Conservation (phyloP, 2,113 vertebrate genomes). For the Odobenus rosmarus region DNA sequence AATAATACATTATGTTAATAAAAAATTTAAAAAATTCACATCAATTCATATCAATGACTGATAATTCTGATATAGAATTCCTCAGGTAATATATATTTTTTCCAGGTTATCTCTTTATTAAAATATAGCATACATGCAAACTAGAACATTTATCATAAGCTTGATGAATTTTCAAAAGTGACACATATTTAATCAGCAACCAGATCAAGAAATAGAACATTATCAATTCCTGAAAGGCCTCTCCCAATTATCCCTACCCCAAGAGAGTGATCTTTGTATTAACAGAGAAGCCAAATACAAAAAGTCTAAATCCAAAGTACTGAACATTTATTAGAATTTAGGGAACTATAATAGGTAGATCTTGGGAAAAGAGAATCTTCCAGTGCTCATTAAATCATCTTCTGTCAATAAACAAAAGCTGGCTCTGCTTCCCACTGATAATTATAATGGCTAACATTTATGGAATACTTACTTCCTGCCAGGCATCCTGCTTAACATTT, state of each 20-base stretch:
- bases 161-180: background rate
- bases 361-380: background rate
- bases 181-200: background rate
- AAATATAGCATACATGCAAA: background rate
- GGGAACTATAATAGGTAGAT: background rate
- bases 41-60: background rate
- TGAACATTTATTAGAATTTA: background rate
- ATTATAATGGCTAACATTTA: background rate
- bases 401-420: constrained; percentile 3
- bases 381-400: background rate
- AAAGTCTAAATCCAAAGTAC: constrained; percentile 34
- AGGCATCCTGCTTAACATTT: background rate
- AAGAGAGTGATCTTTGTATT: background rate
- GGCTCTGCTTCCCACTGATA: background rate
- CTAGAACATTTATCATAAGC: background rate
- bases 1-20: no score
- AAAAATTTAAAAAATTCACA: background rate
- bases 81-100: background rate
- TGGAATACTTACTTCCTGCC: background rate
- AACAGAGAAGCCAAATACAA: background rate
- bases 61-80: constrained; percentile 1
- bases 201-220: constrained; percentile 3
- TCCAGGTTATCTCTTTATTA: background rate
- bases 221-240: background rate
- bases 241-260: background rate